A percentile compares a stretch with the other conserved stretches of the same genome.
Evolutionary conservation across 2,113 vertebrate genomes (phyloP).

Genomic region (Ia io): DNA sequence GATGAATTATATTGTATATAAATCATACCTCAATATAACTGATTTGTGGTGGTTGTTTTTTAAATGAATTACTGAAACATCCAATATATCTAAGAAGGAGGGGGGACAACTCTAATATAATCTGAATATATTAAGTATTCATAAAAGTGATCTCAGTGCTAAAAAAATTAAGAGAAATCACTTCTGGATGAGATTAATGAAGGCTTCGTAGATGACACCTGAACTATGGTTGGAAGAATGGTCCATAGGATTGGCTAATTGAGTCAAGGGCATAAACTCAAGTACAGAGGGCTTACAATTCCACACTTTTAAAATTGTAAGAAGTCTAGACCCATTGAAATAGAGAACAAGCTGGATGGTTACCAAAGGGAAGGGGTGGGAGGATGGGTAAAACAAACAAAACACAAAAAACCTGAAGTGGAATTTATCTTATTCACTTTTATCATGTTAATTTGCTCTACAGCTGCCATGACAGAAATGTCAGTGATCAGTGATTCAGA

Average conservation of each 20-base stretch:
- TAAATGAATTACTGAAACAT: neutral
- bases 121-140: neutral
- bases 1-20: neutral
- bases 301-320: neutral
- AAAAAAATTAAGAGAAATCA: neutral
- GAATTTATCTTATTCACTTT: constrained; percentile 68
- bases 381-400: neutral
- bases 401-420: constrained; percentile 30
- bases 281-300: neutral
- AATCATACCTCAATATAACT: neutral
- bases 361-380: neutral
- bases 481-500: constrained; percentile 70
- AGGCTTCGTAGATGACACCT: neutral
- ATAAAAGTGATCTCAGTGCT: neutral
- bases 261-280: neutral
- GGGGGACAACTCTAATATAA: neutral
- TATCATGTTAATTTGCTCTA: constrained; percentile 72
- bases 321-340: neutral
- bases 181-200: neutral
- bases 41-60: neutral
- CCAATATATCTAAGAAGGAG: neutral
- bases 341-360: neutral
- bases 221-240: neutral
- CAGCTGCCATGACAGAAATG: constrained; percentile 64
- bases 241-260: neutral